Base-by-base conservation (phyloP, 1,140 invertebrate genomes). In the Agrypnia vestita region DNA sequence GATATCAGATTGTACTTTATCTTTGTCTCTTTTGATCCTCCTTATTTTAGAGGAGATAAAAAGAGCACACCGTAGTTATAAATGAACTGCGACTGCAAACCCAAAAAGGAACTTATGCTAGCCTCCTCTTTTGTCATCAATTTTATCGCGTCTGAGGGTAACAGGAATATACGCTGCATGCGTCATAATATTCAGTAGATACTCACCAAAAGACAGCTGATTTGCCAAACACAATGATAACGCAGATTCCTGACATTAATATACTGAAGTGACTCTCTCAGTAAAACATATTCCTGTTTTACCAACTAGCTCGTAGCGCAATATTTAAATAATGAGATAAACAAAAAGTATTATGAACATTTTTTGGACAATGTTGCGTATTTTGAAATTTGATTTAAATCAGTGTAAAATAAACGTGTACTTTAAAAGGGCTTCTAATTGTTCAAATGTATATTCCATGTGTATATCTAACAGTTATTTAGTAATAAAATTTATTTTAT, bases 161-260 rank as follows among this genome's bases (percentile, higher is more conserved):
- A 71, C 64, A 46, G 64, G 64, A 71, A 71, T 43, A 71, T 47
- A 71, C 10, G 47, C 8, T 71, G 64, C 46, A 73, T 53, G 71
- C 49, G 49, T 73, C 71, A 73, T 56, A 15, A 59, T n/a, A n/a
- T n/a, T n/a, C n/a, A n/a, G n/a, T n/a, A 35, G 13, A 21, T 73
- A 9, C 13, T 47, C 64, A 74, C 51, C 75, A 69, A 78, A 69
- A 62, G 76, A 69, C 76, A 78, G 76, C 76, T 78, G 76, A 78
- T 78, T 69, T 49, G 76, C 76, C 17, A 44, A 78, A 69, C 17
- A 78, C 76, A 43, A 78, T 78, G 76, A 71, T 78, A 78, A 78
- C 25, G 76, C 76, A 78, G 76, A 55, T 78, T 78, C 62, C 76
- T 77, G 46, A 67, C n/a, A n/a, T n/a, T n/a, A n/a, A n/a, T n/a